Evolutionary conservation across 2,888 invertebrate species (phyloP), one percentile per base, ranked within the genome.

Genomic region (Clistopyga incitator): DNA sequence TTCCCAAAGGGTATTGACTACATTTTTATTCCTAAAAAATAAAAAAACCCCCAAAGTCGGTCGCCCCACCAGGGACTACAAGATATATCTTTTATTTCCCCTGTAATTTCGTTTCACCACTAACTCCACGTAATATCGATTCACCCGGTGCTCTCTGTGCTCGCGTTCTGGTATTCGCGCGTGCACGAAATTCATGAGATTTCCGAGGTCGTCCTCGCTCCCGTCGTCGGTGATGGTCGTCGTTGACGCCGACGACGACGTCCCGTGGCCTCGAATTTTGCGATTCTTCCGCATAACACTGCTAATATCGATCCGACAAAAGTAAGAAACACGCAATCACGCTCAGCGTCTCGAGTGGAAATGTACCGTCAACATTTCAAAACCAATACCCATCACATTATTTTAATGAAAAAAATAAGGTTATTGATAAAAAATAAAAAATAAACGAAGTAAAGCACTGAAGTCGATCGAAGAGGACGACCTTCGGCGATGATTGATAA

Each of bases 251-350:
- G 23, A 56, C 29, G 29, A 4, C 59, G 59, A 29, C 74, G 42
- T 71, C 25, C 79, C 50, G 52, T 52, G 72, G 84, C 81, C 72
- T 77, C 84, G 77, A 84, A 84, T 65, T 79, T 78, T 77, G 78
- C 80, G 78, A 68, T 52, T 78, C 71, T 80, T 78, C 61, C 70
- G 72, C 82, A 84, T 84, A 84, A 85, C 85, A 78, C 74, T 75
- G 84, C 80, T 70, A 78, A 80, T 84, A 85, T 85, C 71, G 85
- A 85, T 82, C 82, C 68, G 42, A 65, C 79, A 42, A 68, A 77
- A 56, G 61, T 61, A 78, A 54, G 74, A 74, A 78, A 78, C 80
- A 84, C 77, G 64, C 23, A 71, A 76, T 79, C 81, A 81, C 74
- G 84, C 78, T 65, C 78, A 54, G 45, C 20, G 61, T 42, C 20